Percentiles rank a stretch among this genome's conserved stretches.
Evolutionary conservation across 1,140 invertebrate species (phyloP).

Genomic region (Conus ventricosus): DNA sequence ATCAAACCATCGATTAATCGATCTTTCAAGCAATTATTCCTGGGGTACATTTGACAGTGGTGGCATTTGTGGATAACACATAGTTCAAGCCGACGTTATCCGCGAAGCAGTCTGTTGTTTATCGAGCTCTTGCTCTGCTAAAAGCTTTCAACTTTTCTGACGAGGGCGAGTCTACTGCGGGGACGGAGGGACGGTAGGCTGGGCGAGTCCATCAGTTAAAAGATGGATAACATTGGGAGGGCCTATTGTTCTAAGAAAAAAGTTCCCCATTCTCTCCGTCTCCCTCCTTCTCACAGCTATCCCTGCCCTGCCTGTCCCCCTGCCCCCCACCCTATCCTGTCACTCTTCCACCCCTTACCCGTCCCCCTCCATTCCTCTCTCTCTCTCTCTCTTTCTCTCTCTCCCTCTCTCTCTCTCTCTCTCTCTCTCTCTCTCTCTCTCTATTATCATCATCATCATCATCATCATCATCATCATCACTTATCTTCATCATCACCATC

Average conservation of each 20-base stretch:
- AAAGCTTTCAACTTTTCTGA: slow-evolving; percentile 33
- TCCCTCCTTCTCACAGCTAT: background rate
- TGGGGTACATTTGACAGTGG: background rate
- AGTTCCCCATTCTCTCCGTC: background rate
- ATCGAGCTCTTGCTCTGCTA: slow-evolving; percentile 27
- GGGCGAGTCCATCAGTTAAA: background rate
- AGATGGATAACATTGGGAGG: background rate
- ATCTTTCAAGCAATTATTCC: no score
- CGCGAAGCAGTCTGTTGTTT: slow-evolving; percentile 13
- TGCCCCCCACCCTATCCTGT: no score
- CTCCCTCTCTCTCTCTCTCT: no score
- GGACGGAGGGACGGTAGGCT: background rate
- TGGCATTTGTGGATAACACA: no score
- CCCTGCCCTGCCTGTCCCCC: no score
- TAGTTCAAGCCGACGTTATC: background rate
- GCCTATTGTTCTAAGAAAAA: background rate
- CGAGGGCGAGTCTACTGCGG: slow-evolving; percentile 22
- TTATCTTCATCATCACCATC: no score
- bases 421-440: no score
- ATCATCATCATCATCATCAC: no score
- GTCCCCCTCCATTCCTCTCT: background rate
- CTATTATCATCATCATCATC: no score
- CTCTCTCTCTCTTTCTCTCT: no score
- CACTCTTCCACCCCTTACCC: background rate
- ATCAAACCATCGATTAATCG: no score